These are phyloP conservation scores for Thaumatotibia leucotreta DNA, from an alignment of 1,140 invertebrate species.

Conservation along the genomic window DNA sequence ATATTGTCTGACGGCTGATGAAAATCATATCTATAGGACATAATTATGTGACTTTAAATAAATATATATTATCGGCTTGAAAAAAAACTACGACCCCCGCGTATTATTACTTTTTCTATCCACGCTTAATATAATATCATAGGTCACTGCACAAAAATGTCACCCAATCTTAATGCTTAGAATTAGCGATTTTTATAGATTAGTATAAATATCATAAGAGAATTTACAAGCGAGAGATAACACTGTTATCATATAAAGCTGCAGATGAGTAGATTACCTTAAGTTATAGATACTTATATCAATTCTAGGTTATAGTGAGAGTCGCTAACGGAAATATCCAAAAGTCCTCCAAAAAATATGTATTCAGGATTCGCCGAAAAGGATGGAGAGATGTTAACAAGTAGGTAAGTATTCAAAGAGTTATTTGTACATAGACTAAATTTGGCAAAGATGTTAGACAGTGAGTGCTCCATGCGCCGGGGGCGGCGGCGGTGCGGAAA, in stretches of 20 bases:
- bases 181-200: conserved; percentile 2
- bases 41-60: no score
- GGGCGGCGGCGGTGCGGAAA: conserved; percentile 11
- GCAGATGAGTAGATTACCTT: conserved; percentile 27
- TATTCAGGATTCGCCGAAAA: conserved; percentile 32
- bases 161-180: conserved; percentile 1
- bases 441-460: conserved; percentile 34
- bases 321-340: conserved; percentile 52
- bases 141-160: not conserved
- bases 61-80: no score
- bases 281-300: conserved; percentile 29
- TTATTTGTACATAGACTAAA: conserved; percentile 26
- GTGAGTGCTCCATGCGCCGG: conserved; percentile 2
- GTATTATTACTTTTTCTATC: no score
- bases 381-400: conserved; percentile 29
- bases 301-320: conserved; percentile 36
- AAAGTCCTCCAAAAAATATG: conserved; percentile 50
- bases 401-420: conserved; percentile 24
- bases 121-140: no score
- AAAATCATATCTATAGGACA: no score
- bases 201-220: conserved; percentile 36
- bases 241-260: conserved; percentile 29
- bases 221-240: conserved; percentile 37
- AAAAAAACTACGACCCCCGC: no score
- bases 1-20: no score